Conservation (phyloP, 2,797 vertebrate species). For the Pristis pectinata region DNA sequence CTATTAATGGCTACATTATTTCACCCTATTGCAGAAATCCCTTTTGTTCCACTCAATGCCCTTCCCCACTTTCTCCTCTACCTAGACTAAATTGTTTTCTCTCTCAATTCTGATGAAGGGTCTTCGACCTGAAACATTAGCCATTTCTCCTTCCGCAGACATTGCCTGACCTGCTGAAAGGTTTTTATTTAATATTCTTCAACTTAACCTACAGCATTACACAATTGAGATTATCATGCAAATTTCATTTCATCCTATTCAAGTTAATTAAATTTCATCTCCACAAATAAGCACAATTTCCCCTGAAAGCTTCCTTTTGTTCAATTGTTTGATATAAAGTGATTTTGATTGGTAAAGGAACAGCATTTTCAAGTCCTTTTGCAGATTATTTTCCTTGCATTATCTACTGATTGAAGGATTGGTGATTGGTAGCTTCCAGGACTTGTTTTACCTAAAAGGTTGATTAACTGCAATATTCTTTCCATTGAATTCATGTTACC, state of each 20-base stretch:
- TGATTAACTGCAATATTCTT: neutral
- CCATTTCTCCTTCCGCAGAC: too few species aligned
- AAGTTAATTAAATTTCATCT: neutral
- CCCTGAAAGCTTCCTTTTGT: neutral
- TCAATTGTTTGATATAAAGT: neutral
- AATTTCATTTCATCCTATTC: neutral
- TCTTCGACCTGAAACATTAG: too few species aligned
- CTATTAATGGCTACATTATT: too few species aligned
- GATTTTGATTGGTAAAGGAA: neutral
- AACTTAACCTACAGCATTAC: too few species aligned
- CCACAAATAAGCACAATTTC: neutral
- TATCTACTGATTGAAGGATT: neutral
- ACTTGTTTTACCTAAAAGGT: neutral
- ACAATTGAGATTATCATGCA: neutral
- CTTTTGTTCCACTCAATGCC: too few species aligned
- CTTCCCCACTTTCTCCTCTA: too few species aligned
- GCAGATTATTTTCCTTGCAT: neutral
- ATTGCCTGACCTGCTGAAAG: too few species aligned
- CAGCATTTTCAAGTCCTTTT: neutral
- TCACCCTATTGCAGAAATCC: too few species aligned
- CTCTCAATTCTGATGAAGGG: too few species aligned
- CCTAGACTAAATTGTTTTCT: too few species aligned
- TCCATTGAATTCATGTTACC: neutral
- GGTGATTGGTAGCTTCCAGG: neutral
- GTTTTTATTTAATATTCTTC: too few species aligned